Conservation (phyloP, 2,113 vertebrate genomes). For the Chloropsis hardwickii region DNA sequence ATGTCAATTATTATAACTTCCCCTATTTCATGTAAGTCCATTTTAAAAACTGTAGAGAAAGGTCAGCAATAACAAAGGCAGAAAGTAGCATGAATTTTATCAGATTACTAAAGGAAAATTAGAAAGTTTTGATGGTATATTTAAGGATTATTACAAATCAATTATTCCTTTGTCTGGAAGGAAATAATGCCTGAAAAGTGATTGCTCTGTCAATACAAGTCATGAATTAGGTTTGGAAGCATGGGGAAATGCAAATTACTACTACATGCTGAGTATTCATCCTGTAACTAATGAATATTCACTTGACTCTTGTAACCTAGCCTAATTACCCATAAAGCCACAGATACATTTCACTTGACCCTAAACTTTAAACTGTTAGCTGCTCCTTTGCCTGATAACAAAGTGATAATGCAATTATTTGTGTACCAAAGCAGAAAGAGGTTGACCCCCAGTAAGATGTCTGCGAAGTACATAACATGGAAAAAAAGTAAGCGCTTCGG, state of each 20-base stretch:
- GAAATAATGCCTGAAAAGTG: background rate
- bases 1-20: background rate
- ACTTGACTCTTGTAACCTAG: slow-evolving; percentile 63
- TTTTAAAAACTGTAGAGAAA: background rate
- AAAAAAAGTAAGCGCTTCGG: slow-evolving; percentile 16
- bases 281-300: slow-evolving; percentile 65
- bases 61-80: background rate
- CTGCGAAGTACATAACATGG: background rate
- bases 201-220: slow-evolving; percentile 53
- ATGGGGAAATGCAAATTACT: slow-evolving; percentile 46
- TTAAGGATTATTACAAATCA: slow-evolving; percentile 38
- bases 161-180: background rate
- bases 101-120: background rate
- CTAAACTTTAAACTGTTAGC: slow-evolving; percentile 60
- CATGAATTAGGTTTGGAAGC: slow-evolving; percentile 37
- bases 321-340: slow-evolving; percentile 68
- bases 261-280: slow-evolving; percentile 48
- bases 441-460: background rate
- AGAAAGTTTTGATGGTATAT: background rate
- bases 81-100: background rate
- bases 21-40: background rate
- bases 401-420: slow-evolving; percentile 54
- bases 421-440: slow-evolving; percentile 29
- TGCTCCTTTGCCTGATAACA: slow-evolving; percentile 42
- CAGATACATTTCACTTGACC: slow-evolving; percentile 65